Base-by-base conservation (phyloP, 35 echinoderm and acorn worm genomes). In the Strongylocentrotus purpuratus region DNA sequence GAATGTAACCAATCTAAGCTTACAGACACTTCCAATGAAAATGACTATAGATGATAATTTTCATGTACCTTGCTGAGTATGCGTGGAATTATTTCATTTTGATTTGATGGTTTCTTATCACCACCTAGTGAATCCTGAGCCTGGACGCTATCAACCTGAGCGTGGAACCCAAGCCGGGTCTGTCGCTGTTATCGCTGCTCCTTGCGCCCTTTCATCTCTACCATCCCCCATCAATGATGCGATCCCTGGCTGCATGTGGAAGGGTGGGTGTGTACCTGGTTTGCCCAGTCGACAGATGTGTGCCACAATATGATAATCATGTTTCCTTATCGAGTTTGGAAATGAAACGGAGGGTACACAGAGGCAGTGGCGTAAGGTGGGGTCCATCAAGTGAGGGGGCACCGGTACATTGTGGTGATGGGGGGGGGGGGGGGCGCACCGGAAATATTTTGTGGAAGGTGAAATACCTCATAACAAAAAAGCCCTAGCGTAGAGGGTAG, bases 31-130 rank as follows among this genome's bases (percentile, higher is more conserved):
- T 78, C 20, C 4, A 78, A 78, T 78, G 22, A 78, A 78, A 7
- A 78, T 55, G 50, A 15, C 2, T 41, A 41, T 41, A 41, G 25
- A 71, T 71, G 7, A 78, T 78, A 78, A 59, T 78, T 78, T 78
- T 78, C 22, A 7, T 78, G 25, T 78, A 18, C 28, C 20, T 4
- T 22, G 25, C 22, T 78, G 65, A 78, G 65, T 28, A 78, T 78
- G 65, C 65, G 7, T 28, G 65, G 65, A 78, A 78, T 78, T 22
- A n/a, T 78, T 78, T 78, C 65, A 78, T 78, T 78, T 78, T n/a
- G 65, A 78, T 78, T 78, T n/a, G 65, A 78, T 78, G 65, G 65
- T n/a, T 78, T 78, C 22, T 78, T 78, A 78, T 78, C 65, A 78
- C 65, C 7, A n/a, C 20, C 65, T 18, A 78, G 65, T 78, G 65